Evolutionary conservation across 2,888 invertebrate species (phyloP).

Genomic region (Nomada lathburiana): DNA sequence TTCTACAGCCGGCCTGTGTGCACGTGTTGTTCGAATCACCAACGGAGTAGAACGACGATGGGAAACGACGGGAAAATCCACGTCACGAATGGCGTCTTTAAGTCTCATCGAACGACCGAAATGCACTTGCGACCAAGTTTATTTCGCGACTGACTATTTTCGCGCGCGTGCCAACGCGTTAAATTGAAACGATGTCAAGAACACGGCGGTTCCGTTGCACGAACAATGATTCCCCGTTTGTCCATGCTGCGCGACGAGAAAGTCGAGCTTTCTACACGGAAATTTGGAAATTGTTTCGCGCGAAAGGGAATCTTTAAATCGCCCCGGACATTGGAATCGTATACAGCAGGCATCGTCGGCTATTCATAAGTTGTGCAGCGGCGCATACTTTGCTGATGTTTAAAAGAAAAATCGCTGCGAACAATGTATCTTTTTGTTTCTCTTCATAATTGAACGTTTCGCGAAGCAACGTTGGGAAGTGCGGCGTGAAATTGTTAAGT

Average conservation of each 20-base stretch:
- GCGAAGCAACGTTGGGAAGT: too few relatives aligned
- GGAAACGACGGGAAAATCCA: not conserved
- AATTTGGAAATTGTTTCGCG: not conserved
- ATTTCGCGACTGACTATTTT: constrained; percentile 45
- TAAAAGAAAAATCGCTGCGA: too few relatives aligned
- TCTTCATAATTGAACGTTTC: too few relatives aligned
- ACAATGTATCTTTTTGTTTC: too few relatives aligned
- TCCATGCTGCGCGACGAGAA: not conserved
- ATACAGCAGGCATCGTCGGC: too few relatives aligned
- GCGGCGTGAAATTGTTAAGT: not conserved
- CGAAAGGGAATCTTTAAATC: too few relatives aligned
- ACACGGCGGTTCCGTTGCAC: not conserved
- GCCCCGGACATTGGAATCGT: too few relatives aligned
- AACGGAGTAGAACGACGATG: not conserved
- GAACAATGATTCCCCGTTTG: constrained; percentile 11
- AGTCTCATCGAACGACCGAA: not conserved
- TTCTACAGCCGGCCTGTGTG: too few relatives aligned
- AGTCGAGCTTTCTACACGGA: not conserved
- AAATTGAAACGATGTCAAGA: constrained; percentile 53
- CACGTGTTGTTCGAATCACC: not conserved
- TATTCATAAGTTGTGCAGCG: too few relatives aligned
- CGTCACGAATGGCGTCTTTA: not conserved
- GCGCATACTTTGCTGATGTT: too few relatives aligned
- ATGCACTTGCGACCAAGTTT: constrained; percentile 1
- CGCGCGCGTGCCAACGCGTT: constrained; percentile 7